Conservation (phyloP, 2,113 vertebrate species). For the Gadus chalcogrammus region DNA sequence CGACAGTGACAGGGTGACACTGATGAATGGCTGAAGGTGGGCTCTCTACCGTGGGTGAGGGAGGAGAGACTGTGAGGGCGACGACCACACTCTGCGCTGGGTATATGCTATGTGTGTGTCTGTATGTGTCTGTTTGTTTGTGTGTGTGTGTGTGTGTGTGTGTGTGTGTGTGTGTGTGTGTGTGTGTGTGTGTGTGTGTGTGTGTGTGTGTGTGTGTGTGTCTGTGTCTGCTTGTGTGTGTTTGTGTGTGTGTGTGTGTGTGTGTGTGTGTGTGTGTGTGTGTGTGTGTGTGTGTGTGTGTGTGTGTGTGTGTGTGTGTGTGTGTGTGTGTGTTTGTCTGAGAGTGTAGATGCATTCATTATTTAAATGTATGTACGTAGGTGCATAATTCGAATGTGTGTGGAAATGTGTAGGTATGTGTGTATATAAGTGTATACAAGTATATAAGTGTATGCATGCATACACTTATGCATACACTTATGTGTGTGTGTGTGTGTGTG, state of each 20-base stretch:
- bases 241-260: conserved; percentile 11
- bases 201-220: too few species aligned
- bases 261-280: too few species aligned
- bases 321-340: conserved; percentile 5
- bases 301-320: conserved; percentile 23
- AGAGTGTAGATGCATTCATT: too few species aligned
- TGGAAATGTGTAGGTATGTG: neutral
- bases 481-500: conserved; percentile 12
- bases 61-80: conserved; percentile 57
- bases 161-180: too few species aligned
- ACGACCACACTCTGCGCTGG: neutral
- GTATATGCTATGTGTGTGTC: too few species aligned
- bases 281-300: neutral
- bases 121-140: too few species aligned
- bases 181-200: too few species aligned
- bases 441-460: conserved; percentile 23
- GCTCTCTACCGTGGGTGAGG: conserved; percentile 60
- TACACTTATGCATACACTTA: conserved; percentile 16
- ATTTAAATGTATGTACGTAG: neutral
- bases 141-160: too few species aligned
- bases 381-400: neutral
- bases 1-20: conserved; percentile 68
- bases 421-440: conserved; percentile 11
- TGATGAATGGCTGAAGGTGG: conserved; percentile 73
- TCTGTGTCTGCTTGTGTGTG: neutral